A percentile compares a stretch with the other conserved stretches of the same genome.
Conservation (phyloP, 2,797 vertebrate genomes). For the Melanotaenia trifasciata region DNA sequence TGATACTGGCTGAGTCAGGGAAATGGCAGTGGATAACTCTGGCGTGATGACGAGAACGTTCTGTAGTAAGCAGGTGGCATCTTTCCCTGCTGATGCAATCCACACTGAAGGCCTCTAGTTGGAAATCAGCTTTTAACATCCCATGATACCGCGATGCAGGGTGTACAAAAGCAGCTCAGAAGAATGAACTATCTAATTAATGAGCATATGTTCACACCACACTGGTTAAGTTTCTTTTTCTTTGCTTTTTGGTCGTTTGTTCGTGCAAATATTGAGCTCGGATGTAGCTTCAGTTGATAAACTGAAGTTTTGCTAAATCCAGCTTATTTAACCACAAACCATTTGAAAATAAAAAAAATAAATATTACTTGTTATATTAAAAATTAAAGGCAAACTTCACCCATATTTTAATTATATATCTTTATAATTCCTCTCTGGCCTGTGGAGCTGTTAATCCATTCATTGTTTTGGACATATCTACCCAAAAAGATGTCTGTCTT, state of each 20-base stretch:
- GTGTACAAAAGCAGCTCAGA: background rate
- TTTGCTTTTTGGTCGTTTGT: background rate
- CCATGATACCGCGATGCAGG: too few species aligned
- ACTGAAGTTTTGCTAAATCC: background rate
- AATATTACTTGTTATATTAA: background rate
- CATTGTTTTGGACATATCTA: background rate
- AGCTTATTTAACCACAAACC: background rate
- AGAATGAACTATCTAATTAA: background rate
- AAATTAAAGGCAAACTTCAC: background rate
- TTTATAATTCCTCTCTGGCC: background rate
- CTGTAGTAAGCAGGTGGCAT: slow-evolving; percentile 32
- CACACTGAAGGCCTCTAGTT: slow-evolving; percentile 52
- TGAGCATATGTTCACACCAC: background rate
- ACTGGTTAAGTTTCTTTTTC: too few species aligned
- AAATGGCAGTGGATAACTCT: slow-evolving; percentile 75
- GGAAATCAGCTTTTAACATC: slow-evolving; percentile 11
- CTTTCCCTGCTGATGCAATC: slow-evolving; percentile 18
- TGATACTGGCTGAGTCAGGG: slow-evolving; percentile 61
- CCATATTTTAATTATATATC: background rate
- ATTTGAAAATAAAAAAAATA: background rate
- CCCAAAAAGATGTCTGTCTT: background rate
- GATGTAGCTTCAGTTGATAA: background rate
- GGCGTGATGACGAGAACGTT: slow-evolving; percentile 54
- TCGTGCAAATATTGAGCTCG: background rate
- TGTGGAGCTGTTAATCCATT: background rate